Evolutionary conservation across 2,888 invertebrate genomes (phyloP).

Genomic region (Apocheima hispidaria): DNA sequence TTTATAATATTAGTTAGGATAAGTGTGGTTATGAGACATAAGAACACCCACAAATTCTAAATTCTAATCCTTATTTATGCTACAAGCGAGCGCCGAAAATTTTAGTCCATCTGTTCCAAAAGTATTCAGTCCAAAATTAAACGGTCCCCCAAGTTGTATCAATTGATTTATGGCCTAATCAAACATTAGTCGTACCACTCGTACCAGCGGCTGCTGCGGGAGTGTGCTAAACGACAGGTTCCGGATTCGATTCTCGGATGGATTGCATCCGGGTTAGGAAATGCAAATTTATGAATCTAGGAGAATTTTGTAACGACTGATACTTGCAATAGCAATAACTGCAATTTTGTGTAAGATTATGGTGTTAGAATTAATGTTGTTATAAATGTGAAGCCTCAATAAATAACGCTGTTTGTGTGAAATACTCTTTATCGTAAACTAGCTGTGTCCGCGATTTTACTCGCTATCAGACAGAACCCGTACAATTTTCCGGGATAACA

Average conservation of each 20-base stretch:
- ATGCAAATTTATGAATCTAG: conserved; percentile 25
- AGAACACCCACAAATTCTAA: no score
- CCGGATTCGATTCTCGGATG: conserved; percentile 34
- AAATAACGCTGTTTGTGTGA: no score
- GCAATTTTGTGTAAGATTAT: no score
- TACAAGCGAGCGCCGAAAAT: neutral
- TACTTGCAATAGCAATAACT: neutral
- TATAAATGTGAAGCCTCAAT: no score
- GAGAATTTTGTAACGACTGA: conserved; percentile 10
- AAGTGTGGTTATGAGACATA: no score
- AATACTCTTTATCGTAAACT: no score
- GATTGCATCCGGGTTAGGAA: conserved; percentile 23
- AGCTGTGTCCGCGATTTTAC: no score
- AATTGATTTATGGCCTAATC: conserved; percentile 30
- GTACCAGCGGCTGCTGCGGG: conserved; percentile 4
- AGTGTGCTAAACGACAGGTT: conserved; percentile 36
- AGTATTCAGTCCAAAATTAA: conserved; percentile 23
- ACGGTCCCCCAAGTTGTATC: conserved; percentile 28
- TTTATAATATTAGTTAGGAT: no score
- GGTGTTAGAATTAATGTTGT: no score
- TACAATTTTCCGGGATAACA: no score
- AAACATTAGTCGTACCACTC: conserved; percentile 19
- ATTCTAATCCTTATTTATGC: neutral
- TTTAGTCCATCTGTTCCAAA: neutral
- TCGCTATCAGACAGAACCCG: no score